These are phyloP conservation scores for Formicarius rufipectus DNA, from an alignment of 2,113 vertebrate species.

Conservation along the genomic window DNA sequence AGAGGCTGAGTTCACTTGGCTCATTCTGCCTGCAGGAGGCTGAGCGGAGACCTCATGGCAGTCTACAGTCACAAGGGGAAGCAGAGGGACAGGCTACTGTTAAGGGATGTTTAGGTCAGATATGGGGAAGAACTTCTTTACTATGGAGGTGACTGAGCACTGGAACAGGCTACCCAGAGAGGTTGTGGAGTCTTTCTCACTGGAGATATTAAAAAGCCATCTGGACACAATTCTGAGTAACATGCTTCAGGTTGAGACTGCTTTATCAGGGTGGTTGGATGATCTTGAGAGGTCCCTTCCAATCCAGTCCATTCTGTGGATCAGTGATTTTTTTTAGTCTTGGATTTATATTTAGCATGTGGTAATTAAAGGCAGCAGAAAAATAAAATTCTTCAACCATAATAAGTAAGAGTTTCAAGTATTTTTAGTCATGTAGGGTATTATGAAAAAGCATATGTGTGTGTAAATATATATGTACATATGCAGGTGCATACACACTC, in stretches of 20 bases:
- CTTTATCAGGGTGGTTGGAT: background rate
- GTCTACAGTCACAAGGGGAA: rapidly evolving
- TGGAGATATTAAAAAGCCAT: background rate
- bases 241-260: background rate
- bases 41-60: rapidly evolving
- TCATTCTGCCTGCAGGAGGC: background rate
- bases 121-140: background rate
- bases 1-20: background rate
- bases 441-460: background rate
- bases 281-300: background rate
- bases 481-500: background rate
- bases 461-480: rapidly evolving
- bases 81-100: background rate
- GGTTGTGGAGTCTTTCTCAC: background rate
- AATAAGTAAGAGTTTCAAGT: background rate
- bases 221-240: background rate
- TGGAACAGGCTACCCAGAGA: background rate
- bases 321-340: background rate
- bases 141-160: rapidly evolving
- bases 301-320: background rate
- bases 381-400: background rate
- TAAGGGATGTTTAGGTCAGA: background rate
- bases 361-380: background rate
- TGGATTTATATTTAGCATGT: background rate
- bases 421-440: background rate